phyloP scores from a whole-genome alignment of 1,140 invertebrate genomes.

The Bilobella aurantiaca region DNA sequence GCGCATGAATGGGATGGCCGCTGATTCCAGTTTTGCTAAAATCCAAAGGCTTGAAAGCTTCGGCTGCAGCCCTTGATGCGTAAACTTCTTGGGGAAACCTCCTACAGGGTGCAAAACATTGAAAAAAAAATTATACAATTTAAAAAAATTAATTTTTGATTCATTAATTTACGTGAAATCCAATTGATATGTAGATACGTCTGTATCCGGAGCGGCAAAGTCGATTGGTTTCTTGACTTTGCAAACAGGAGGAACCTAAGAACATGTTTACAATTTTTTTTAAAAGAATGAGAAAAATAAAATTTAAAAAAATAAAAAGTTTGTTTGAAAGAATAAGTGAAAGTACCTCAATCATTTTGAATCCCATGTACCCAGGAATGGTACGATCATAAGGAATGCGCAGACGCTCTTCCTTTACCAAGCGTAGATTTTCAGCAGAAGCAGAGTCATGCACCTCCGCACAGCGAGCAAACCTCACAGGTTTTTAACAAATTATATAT shows the following conservation, averaged over 20 bases:
- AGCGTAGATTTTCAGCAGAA: constrained; percentile 22
- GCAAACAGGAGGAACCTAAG: constrained; percentile 29
- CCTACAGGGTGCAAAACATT: constrained; percentile 4
- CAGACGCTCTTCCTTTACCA: constrained; percentile 24
- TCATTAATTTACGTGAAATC: constrained; percentile 21
- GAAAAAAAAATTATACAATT: not conserved
- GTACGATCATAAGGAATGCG: constrained; percentile 28
- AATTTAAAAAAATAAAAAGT: constrained; percentile 8
- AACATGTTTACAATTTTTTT: constrained; percentile 18
- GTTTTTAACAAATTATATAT: too few species aligned
- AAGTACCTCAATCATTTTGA: not conserved
- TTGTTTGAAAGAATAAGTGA: not conserved
- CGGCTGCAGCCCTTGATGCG: constrained; percentile 11
- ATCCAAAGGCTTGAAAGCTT: constrained; percentile 2
- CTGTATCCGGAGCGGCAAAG: constrained; percentile 20
- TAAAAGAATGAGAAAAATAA: too few species aligned
- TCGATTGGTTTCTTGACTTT: constrained; percentile 29
- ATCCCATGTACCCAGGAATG: constrained; percentile 22
- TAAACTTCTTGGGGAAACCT: constrained; percentile 19
- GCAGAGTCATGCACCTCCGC: constrained; percentile 12
- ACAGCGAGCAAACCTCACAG: constrained; percentile 29
- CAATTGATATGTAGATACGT: constrained; percentile 21
- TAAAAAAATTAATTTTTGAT: too few species aligned
- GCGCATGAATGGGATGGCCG: constrained; percentile 23
- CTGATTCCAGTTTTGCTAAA: constrained; percentile 22